Conservation (phyloP, 2,113 vertebrate genomes). For the Nestor notabilis region DNA sequence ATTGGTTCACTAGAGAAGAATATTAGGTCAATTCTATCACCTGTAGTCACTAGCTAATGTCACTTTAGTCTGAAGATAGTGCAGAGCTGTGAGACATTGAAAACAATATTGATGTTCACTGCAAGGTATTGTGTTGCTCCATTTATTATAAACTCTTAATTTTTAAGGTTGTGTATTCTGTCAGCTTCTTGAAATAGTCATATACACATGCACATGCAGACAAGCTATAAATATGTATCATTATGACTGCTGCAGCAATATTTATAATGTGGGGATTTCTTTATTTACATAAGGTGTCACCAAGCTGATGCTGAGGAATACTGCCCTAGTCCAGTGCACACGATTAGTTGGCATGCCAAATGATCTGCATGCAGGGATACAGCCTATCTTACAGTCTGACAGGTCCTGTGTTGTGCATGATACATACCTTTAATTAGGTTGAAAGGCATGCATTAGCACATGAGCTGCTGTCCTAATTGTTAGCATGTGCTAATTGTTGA, state of each 20-base stretch:
- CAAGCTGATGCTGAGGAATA: not conserved
- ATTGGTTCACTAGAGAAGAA: not conserved
- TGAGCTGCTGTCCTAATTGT: not conserved
- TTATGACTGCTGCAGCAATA: not conserved
- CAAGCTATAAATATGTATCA: not conserved
- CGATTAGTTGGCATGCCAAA: not conserved
- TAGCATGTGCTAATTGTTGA: not conserved
- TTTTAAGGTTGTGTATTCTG: not conserved
- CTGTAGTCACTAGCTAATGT: not conserved
- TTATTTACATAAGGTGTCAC: not conserved
- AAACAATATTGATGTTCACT: not conserved
- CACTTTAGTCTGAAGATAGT: not conserved
- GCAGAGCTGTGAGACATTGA: not conserved
- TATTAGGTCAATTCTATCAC: not conserved
- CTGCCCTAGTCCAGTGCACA: not conserved
- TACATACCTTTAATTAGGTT: not conserved
- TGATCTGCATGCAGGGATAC: not conserved
- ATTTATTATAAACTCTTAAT: not conserved
- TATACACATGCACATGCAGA: not conserved
- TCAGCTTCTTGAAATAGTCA: not conserved
- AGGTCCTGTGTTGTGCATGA: not conserved
- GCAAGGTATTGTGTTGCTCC: not conserved
- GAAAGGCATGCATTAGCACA: not conserved
- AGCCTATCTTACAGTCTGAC: not conserved
- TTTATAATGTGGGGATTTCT: not conserved